Evolutionary conservation across 2,113 vertebrate species (phyloP).

Genomic region (Xiphorhynchus elegans): DNA sequence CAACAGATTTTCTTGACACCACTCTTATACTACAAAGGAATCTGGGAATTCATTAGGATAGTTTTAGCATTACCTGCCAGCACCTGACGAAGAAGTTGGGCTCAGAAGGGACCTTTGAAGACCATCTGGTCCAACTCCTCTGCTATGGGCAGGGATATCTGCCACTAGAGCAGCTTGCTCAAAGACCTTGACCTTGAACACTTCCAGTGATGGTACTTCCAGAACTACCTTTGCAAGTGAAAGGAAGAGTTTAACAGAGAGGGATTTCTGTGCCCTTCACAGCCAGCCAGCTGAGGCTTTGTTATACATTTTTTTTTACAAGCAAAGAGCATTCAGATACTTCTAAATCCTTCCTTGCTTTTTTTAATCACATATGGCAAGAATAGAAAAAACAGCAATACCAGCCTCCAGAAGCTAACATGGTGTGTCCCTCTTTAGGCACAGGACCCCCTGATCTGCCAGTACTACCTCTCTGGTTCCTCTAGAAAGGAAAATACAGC

Average conservation of each 20-base stretch:
- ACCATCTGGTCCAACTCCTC: not conserved
- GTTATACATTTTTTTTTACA: not conserved
- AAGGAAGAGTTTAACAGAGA: not conserved
- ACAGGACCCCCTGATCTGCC: not conserved
- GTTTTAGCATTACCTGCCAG: not conserved
- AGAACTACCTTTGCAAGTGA: not conserved
- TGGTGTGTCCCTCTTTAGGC: not conserved
- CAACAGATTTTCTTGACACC: not conserved
- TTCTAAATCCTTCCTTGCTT: not conserved
- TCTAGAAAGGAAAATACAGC: not conserved
- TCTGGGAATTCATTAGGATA: not conserved
- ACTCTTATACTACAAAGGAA: not conserved
- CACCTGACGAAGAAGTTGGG: not conserved
- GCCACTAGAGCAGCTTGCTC: not conserved
- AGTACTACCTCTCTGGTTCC: not conserved
- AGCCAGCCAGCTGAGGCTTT: not conserved
- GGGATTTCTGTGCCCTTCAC: not conserved
- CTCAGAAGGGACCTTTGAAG: not conserved
- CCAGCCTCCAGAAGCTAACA: not conserved
- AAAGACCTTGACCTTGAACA: not conserved
- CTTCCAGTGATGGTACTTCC: not conserved
- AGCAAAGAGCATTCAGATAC: not conserved
- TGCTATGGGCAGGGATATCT: not conserved
- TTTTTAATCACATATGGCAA: not conserved
- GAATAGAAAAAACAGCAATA: not conserved